These are phyloP conservation scores for Promerops cafer DNA, from an alignment of 2,113 vertebrate genomes.

Conservation along the genomic window DNA sequence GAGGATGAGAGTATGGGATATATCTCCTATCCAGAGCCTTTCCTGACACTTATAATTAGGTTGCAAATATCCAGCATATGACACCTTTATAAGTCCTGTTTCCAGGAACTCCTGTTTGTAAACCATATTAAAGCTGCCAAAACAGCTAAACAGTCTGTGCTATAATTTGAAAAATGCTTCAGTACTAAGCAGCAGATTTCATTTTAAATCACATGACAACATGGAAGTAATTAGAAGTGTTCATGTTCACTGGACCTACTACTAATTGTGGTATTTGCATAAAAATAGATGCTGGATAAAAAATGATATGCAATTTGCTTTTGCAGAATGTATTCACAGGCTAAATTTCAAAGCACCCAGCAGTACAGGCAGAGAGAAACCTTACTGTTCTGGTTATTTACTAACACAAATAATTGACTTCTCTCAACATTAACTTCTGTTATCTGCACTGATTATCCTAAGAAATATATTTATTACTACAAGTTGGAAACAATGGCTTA, in stretches of 20 bases:
- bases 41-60: background rate
- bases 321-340: background rate
- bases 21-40: background rate
- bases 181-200: background rate
- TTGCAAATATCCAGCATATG: background rate
- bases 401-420: background rate
- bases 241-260: background rate
- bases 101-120: background rate
- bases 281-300: background rate
- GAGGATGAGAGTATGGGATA: background rate
- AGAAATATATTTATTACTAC: background rate
- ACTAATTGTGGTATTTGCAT: conserved; percentile 22
- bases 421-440: background rate
- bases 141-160: background rate
- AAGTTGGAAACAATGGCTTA: background rate
- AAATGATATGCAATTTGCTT: background rate
- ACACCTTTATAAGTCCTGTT: background rate
- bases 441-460: background rate
- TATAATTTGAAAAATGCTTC: background rate
- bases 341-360: background rate
- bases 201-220: background rate
- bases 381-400: background rate
- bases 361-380: background rate
- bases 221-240: background rate
- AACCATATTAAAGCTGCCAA: background rate